Evolutionary conservation across 2,888 invertebrate genomes (phyloP).

Genomic region (Venusia cambrica): DNA sequence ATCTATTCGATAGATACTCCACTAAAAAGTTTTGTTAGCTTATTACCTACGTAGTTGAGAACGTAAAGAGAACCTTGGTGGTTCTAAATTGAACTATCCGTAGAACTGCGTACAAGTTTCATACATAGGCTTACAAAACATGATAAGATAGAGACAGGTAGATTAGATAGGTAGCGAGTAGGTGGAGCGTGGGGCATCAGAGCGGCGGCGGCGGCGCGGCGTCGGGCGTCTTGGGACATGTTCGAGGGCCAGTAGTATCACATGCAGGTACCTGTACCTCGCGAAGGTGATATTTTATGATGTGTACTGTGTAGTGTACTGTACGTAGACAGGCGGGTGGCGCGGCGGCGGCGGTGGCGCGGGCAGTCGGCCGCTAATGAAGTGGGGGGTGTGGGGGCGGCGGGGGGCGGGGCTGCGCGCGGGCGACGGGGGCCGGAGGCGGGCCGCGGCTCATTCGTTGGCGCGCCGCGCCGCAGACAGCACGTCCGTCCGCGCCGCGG

Average conservation of each 20-base stretch:
- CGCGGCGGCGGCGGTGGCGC: constrained; percentile 31
- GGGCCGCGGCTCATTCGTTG: constrained; percentile 66
- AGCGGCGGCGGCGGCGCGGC: constrained; percentile 9
- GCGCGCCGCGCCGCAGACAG: constrained; percentile 69
- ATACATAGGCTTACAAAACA: constrained; percentile 5
- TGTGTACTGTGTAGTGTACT: no score
- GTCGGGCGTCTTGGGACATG: constrained; percentile 26
- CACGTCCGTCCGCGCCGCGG: constrained; percentile 79
- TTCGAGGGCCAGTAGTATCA: constrained; percentile 26
- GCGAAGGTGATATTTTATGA: constrained; percentile 40
- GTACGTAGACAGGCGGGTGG: no score
- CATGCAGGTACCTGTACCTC: constrained; percentile 25
- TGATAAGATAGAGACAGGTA: constrained; percentile 65
- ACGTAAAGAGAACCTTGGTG: no score
- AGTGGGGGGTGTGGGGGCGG: constrained; percentile 53
- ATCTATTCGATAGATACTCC: no score
- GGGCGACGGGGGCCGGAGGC: constrained; percentile 51
- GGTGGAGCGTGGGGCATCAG: constrained; percentile 55
- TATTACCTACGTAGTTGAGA: no score
- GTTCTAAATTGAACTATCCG: no score
- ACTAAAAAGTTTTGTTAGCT: no score
- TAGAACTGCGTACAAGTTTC: background rate
- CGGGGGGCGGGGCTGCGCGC: constrained; percentile 39
- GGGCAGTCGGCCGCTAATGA: constrained; percentile 63
- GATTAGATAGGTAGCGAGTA: constrained; percentile 58